These are phyloP conservation scores for Laspeyria flexula DNA, from an alignment of 2,888 invertebrate species.

Conservation along the genomic window DNA sequence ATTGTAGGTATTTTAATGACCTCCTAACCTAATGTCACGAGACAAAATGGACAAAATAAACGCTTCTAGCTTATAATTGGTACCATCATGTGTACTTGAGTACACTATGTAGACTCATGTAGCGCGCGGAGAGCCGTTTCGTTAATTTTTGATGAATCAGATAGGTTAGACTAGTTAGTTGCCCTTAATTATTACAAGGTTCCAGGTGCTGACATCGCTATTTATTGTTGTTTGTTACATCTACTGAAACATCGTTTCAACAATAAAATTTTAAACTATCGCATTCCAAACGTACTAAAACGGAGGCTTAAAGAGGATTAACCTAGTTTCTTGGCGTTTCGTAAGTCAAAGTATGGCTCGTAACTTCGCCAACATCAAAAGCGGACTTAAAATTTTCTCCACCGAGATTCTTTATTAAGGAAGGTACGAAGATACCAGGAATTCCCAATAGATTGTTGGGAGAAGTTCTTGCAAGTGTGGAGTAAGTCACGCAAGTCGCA, in stretches of 20 bases:
- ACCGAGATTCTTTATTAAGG: constrained; percentile 30
- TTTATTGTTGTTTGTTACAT: too few species aligned
- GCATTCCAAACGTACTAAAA: constrained; percentile 36
- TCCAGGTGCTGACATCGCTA: constrained; percentile 44
- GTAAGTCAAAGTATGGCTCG: constrained; percentile 41
- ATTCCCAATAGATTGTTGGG: constrained; percentile 23
- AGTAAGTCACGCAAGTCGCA: background rate
- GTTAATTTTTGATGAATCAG: constrained; percentile 66
- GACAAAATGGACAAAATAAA: background rate
- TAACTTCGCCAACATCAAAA: constrained; percentile 40
- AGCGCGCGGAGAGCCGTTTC: constrained; percentile 48
- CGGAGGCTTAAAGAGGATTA: constrained; percentile 39
- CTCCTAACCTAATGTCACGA: too few species aligned
- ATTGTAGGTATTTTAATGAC: too few species aligned
- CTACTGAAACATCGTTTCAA: constrained; percentile 8
- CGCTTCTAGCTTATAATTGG: constrained; percentile 16
- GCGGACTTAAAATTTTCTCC: constrained; percentile 34
- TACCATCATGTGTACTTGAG: constrained; percentile 2
- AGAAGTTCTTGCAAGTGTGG: constrained; percentile 22
- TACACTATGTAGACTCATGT: constrained; percentile 32
- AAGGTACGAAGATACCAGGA: constrained; percentile 16
- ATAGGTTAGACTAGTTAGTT: constrained; percentile 54
- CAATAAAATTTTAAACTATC: constrained; percentile 37
- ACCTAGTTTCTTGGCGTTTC: constrained; percentile 38
- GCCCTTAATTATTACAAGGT: constrained; percentile 44